phyloP scores from a whole-genome alignment of 2,797 vertebrate genomes.

The Garrulus glandarius region DNA sequence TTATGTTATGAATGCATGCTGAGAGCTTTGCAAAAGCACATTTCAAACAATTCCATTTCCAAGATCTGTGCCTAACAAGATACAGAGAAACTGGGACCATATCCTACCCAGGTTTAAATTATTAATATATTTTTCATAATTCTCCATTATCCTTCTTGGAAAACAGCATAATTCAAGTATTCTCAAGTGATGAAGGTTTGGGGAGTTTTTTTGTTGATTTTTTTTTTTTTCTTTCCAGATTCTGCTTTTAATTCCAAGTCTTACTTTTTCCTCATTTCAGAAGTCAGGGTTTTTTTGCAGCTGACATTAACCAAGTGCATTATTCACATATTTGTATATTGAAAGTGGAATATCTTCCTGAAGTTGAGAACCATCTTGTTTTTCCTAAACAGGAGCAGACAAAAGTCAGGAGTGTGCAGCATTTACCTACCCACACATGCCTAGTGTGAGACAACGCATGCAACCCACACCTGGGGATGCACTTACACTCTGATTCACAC shows the following conservation, averaged over 20 bases:
- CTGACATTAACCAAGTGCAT: neutral
- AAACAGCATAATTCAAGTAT: slow-evolving; percentile 50
- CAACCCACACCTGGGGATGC: neutral
- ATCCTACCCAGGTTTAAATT: slow-evolving; percentile 57
- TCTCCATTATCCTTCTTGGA: slow-evolving; percentile 21
- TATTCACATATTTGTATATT: slow-evolving; percentile 17
- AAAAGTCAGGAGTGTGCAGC: neutral
- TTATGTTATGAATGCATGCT: slow-evolving; percentile 61
- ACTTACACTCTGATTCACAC: neutral
- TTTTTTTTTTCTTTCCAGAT: neutral
- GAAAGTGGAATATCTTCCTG: neutral
- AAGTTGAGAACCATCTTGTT: neutral
- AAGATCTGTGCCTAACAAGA: slow-evolving; percentile 64
- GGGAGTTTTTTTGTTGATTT: neutral
- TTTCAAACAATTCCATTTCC: slow-evolving; percentile 74
- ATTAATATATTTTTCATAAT: slow-evolving; percentile 62
- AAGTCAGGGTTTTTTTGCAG: neutral
- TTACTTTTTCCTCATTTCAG: neutral
- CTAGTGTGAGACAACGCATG: rapidly evolving
- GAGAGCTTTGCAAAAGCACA: slow-evolving; percentile 63
- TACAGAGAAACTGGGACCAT: slow-evolving; percentile 45
- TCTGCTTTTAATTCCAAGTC: neutral
- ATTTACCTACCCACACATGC: neutral
- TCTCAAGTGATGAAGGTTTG: neutral
- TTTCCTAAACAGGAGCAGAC: neutral